Conservation (phyloP, 2,797 vertebrate genomes). For the Vespertilio murinus region DNA sequence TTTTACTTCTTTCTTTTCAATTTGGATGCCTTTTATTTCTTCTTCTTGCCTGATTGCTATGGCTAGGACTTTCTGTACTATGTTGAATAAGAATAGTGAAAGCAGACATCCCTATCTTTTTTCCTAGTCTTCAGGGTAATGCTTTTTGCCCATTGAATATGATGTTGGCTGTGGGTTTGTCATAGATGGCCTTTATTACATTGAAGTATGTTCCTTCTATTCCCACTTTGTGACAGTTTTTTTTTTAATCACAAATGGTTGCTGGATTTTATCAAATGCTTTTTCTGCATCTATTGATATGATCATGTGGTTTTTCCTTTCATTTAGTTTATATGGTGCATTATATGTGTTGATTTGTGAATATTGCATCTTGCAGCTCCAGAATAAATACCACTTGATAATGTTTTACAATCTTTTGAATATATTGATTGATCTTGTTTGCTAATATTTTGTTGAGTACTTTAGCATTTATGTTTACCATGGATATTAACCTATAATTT, state of each 20-base stretch:
- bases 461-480: not conserved
- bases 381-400: not conserved
- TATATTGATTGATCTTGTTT: not conserved
- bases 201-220: not conserved
- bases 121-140: not conserved
- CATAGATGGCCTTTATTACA: not conserved
- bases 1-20: not conserved
- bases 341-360: not conserved
- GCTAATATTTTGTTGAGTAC: not conserved
- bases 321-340: not conserved
- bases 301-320: not conserved
- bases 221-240: not conserved
- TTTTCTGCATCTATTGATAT: not conserved
- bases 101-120: not conserved
- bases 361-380: not conserved
- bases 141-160: not conserved
- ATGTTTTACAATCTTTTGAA: not conserved
- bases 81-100: not conserved
- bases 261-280: not conserved
- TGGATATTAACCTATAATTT: not conserved
- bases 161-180: not conserved
- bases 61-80: not conserved
- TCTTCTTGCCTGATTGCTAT: not conserved
- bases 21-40: not conserved
- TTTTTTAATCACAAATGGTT: not conserved